Evolutionary conservation across 2,888 invertebrate species (phyloP), one percentile per base, ranked within the genome.

Genomic region (Noctua janthe): DNA sequence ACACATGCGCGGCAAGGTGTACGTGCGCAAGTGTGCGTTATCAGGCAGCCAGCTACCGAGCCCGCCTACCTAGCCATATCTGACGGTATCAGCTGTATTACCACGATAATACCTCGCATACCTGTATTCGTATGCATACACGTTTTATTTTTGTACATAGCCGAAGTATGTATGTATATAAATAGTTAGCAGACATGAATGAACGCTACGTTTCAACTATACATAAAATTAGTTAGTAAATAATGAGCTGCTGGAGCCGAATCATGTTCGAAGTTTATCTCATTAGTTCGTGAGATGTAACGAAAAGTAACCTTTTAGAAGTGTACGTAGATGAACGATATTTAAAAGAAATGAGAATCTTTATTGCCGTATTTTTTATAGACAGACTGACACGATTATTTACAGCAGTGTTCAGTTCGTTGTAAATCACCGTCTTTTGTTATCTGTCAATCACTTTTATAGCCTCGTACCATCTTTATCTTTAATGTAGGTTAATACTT

Each of bases 51-150:
- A 83, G 89, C 90, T 90, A 91, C 92, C 80, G 94, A 94, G 94
- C 91, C 94, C 94, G 94, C 94, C 94, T 95, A 94, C 94, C 94
- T 91, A 90, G 91, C 87, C 89, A 91, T 94, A 94, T 93, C 92
- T 87, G 86, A 88, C 88, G 88, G 91, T 95, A 95, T 95, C 95
- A 94, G 93, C 94, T 92, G 92, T 92, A 94, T 93, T 93, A 92
- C 91, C 86, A 87, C 92, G 94, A 94, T 95, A 95, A 93, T 91
- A 89, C 90, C 90, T 87, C 87, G 91, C 93, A 94, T 95, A 95
- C 95, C 94, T 95, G 94, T 91, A 89, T 89, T 91, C 87, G 88
- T 91, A 88, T 91, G 91, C 87, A 89, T 87, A 62, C 80, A 67
- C 47, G 80, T 78, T 84, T 84, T 82, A 89, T 87, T 91, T 89